Conservation (phyloP, 2,797 vertebrate species). For the Manis pentadactyla region DNA sequence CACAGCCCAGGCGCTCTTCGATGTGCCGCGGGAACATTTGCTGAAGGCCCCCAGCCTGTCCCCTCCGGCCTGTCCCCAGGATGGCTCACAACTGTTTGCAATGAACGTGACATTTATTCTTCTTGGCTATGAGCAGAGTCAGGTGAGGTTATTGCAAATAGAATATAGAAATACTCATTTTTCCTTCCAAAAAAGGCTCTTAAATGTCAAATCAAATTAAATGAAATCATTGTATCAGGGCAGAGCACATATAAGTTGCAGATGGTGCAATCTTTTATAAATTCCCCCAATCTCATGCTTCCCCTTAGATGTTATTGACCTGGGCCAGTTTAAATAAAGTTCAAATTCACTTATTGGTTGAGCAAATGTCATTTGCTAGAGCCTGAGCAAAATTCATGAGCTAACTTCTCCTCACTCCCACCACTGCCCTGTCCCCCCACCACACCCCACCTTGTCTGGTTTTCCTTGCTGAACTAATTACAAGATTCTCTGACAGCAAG, state of each 20-base stretch:
- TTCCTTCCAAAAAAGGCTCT: slow-evolving; percentile 58
- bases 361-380: slow-evolving; percentile 50
- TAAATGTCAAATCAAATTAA: slow-evolving; percentile 70
- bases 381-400: slow-evolving; percentile 29
- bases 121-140: not conserved
- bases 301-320: slow-evolving; percentile 57
- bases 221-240: slow-evolving; percentile 32
- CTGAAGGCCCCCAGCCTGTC: not conserved
- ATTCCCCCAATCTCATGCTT: not conserved
- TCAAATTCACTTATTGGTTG: slow-evolving; percentile 44
- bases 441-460: rapidly evolving
- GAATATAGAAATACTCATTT: slow-evolving; percentile 43
- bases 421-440: rapidly evolving
- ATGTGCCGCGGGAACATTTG: not conserved
- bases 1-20: not conserved
- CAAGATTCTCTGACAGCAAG: not conserved
- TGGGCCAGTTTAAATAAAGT: slow-evolving; percentile 53
- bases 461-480: not conserved
- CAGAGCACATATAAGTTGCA: slow-evolving; percentile 11
- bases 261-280: not conserved
- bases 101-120: slow-evolving; percentile 28
- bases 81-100: not conserved
- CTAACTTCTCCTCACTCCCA: not conserved
- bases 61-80: not conserved
- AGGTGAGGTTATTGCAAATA: slow-evolving; percentile 52